Evolutionary conservation across 2,113 vertebrate genomes (phyloP).

Genomic region (Reinhardtius hippoglossoides): DNA sequence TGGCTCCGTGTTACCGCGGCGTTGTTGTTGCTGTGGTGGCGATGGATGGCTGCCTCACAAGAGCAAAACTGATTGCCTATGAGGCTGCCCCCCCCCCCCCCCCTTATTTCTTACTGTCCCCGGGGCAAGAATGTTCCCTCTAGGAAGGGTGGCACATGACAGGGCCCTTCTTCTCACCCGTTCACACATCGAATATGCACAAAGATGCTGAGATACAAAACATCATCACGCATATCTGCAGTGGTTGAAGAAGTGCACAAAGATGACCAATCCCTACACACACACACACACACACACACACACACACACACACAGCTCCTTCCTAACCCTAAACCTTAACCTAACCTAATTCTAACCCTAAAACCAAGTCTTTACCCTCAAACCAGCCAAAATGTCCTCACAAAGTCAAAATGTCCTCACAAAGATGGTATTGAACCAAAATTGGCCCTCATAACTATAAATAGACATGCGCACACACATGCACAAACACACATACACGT

Average conservation of each 20-base stretch:
- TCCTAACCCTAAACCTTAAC: too few relatives aligned
- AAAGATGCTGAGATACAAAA: slow-evolving; percentile 18
- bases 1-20: slow-evolving; percentile 39
- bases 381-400: too few relatives aligned
- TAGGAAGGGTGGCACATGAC: slow-evolving; percentile 60
- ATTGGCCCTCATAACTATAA: too few relatives aligned
- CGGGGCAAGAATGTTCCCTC: slow-evolving; percentile 45
- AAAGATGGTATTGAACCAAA: too few relatives aligned
- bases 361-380: too few relatives aligned
- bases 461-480: neutral
- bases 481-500: slow-evolving; percentile 10
- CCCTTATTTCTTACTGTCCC: neutral
- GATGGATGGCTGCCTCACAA: slow-evolving; percentile 66
- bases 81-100: slow-evolving; percentile 60
- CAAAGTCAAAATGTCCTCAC: too few relatives aligned
- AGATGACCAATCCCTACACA: neutral
- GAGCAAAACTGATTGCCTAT: slow-evolving; percentile 29
- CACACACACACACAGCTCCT: neutral
- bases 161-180: slow-evolving; percentile 32
- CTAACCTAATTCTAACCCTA: too few relatives aligned
- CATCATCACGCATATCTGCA: slow-evolving; percentile 1
- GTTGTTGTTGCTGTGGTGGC: slow-evolving; percentile 70
- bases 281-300: neutral
- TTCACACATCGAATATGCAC: slow-evolving; percentile 39
- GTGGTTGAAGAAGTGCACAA: neutral